A percentile compares a stretch with the other conserved stretches of the same genome.
Conservation (phyloP, 1,140 invertebrate genomes). For the Carposina sasakii region DNA sequence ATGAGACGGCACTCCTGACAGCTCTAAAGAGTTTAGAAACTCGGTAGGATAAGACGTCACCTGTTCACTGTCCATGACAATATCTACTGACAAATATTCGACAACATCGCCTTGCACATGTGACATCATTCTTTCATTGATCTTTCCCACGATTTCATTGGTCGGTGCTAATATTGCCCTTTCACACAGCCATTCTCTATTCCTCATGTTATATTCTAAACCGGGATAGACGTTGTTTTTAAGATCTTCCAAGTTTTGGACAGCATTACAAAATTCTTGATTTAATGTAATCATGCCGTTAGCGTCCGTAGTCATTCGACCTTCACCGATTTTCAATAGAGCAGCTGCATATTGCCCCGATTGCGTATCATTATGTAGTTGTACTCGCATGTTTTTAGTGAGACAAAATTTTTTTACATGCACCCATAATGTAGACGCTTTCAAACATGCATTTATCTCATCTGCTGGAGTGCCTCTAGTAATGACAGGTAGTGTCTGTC, state of each 20-base stretch:
- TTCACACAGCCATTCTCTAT: slow-evolving; percentile 33
- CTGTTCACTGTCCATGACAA: slow-evolving; percentile 27
- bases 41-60: slow-evolving; percentile 26
- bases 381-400: slow-evolving; percentile 33
- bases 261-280: slow-evolving; percentile 33
- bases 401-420: slow-evolving; percentile 22
- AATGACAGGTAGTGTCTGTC: slow-evolving; percentile 69
- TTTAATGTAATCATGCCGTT: slow-evolving; percentile 28
- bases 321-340: slow-evolving; percentile 34
- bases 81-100: slow-evolving; percentile 29
- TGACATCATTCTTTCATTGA: slow-evolving; percentile 30
- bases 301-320: slow-evolving; percentile 18
- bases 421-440: slow-evolving; percentile 38
- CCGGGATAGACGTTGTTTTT: slow-evolving; percentile 23
- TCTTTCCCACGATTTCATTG: slow-evolving; percentile 22
- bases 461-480: slow-evolving; percentile 53
- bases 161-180: slow-evolving; percentile 30
- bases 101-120: slow-evolving; percentile 22
- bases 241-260: slow-evolving; percentile 23
- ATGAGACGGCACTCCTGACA: slow-evolving; percentile 26
- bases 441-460: slow-evolving; percentile 56
- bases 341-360: slow-evolving; percentile 23
- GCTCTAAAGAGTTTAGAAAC: slow-evolving; percentile 32
- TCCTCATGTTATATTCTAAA: slow-evolving; percentile 18
- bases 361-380: slow-evolving; percentile 29